Evolutionary conservation across 2,113 vertebrate species (phyloP), one percentile per base, ranked within the genome.

Genomic region (Alosa alosa): DNA sequence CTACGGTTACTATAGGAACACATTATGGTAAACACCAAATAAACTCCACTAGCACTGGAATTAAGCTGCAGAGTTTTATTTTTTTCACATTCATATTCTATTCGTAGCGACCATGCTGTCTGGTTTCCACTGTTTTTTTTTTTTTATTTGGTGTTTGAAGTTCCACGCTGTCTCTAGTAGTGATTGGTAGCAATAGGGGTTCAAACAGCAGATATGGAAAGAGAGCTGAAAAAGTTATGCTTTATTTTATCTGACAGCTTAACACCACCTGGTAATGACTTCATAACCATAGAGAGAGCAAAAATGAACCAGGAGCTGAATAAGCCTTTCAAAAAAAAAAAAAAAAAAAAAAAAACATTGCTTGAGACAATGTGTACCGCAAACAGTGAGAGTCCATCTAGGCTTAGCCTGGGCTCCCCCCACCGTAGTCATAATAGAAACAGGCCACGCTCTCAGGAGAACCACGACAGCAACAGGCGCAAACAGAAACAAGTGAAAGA

Each of bases 401-500:
- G 10, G 72, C 4, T 78, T 36, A 15, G 10, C 9, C 25, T 11
- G 25, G 13, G 13, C 55, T 60, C 55, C 13, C 64, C 25, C n/a
- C n/a, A 13, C 9, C 0, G 39, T 52, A 81, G 84, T 87, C 75
- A 83, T 83, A 86, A 89, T 49, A 85, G 82, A 90, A 86, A 41
- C 84, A 49, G 41, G 86, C 68, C 86, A 39, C 17, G 86, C 55
- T 81, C 81, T 83, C 78, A 49, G 85, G 85, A 83, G 25, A 55
- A 81, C 41, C 47, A 44, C 52, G 39, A 46, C 50, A 87, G 55
- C 82, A 85, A 85, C 36, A 57, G 87, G 86, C 88, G 47, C 83
- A 87, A 89, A 87, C 85, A 88, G 72, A 15, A 0, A 45, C 81
- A 82, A 86, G 83, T 85, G 85, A 86, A 44, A 83, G 75, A 85